phyloP scores from a whole-genome alignment of 1,140 invertebrate genomes.

The Triops longicaudatus region DNA sequence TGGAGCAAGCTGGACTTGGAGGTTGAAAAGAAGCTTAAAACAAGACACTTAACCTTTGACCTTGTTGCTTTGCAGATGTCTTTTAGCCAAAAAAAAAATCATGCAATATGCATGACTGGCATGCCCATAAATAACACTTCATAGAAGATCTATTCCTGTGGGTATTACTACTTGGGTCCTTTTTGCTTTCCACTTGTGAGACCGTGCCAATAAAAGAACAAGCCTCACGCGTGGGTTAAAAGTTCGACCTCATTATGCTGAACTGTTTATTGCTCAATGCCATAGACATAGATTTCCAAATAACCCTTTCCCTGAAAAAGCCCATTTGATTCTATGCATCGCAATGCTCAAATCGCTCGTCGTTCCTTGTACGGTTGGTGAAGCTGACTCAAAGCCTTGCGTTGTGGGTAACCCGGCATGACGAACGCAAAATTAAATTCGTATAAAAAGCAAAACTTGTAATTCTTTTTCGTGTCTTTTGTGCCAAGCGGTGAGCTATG shows the following conservation, averaged over 20 bases:
- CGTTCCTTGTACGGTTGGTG: neutral
- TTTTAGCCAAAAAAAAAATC: neutral
- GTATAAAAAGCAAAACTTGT: neutral
- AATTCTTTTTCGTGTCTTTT: neutral
- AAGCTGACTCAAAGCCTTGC: neutral
- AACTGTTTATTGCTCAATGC: constrained; percentile 1
- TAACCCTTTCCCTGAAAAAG: neutral
- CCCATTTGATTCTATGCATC: neutral
- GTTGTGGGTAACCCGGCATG: neutral
- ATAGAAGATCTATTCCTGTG: neutral
- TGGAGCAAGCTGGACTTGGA: neutral
- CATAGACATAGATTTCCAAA: neutral
- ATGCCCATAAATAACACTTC: constrained; percentile 3
- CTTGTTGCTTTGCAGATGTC: constrained; percentile 7
- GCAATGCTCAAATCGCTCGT: neutral
- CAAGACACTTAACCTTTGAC: constrained; percentile 2
- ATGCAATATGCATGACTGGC: constrained; percentile 14
- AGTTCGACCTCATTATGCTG: neutral
- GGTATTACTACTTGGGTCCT: neutral
- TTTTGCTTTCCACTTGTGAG: neutral
- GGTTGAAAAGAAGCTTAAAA: constrained; percentile 12
- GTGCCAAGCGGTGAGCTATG: neutral
- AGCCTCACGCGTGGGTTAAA: constrained; percentile 3
- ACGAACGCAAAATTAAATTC: neutral
- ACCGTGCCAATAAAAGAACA: neutral